Base-by-base conservation (phyloP, 2,888 invertebrate species). In the Drosophila bunnanda region DNA sequence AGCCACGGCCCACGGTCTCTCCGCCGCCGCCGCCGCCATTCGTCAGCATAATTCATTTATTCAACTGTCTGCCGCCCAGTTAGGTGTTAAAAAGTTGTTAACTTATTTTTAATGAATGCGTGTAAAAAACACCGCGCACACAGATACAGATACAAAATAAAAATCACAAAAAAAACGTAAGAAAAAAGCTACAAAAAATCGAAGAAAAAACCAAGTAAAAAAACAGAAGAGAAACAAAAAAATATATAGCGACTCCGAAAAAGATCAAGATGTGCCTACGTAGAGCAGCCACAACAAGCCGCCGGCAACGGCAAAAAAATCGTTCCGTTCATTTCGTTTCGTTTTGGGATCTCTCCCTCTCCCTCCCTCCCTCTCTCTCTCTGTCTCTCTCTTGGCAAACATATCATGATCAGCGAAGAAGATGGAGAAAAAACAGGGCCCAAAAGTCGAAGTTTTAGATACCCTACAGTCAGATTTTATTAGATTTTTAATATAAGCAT, bases 41-140 rank as follows among this genome's bases (percentile, higher is more conserved):
- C 88, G 88, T 89, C 83, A 84, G 89, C 89, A 82, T 82, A 82
- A 82, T 82, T 82, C 89, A 84, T 84, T 87, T 87, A 84, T 89
- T 87, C 89, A 84, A 82, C 83, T 87, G 87, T 89, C 84, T 89
- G 89, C 84, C 88, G 84, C 89, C 84, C 82, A 80, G 86, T 88
- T 84, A 91, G 90, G 91, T 91, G 91, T 90, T 90, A 89, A 91
- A 90, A 91, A 86, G 91, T 90, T 89, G 91, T 90, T 90, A 90
- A 90, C 89, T 89, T 86, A 83, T 87, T 89, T 90, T 90, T 85
- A 86, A 86, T 88, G 88, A 84, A 79, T 83, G 88, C 88, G 82
- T 80, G 78, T 78, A 78, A 88, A 88, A 78, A 86, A 66, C 46
- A 69, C 67, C 50, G 50, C 50, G 10, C 50, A 2, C 20, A 50